These are phyloP conservation scores for Dastarcus helophoroides DNA, from an alignment of 2,888 invertebrate genomes.

Conservation along the genomic window DNA sequence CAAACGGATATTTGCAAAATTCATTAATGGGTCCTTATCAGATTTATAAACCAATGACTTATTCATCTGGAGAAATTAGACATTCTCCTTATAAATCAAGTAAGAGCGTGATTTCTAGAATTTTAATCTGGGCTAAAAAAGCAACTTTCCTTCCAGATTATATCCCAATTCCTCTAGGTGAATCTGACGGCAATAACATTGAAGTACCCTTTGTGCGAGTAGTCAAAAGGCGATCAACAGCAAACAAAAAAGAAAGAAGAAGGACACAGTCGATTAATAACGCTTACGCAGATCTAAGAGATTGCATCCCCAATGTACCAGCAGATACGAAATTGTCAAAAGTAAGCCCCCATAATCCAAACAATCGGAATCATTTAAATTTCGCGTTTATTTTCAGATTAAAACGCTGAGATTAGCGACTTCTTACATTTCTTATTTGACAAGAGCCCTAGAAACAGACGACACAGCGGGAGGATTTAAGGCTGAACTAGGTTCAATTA, in stretches of 20 bases:
- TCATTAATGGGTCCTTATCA: constrained; percentile 26
- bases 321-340: constrained; percentile 92
- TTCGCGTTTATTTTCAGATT: constrained; percentile 49
- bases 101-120: too few species aligned
- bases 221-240: constrained; percentile 76
- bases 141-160: too few species aligned
- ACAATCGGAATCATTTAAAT: background rate
- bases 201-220: constrained; percentile 41
- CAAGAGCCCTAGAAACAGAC: constrained; percentile 79
- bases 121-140: too few species aligned
- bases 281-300: constrained; percentile 83
- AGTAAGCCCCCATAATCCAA: constrained; percentile 40
- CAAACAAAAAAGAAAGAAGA: constrained; percentile 88
- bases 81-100: constrained; percentile 18
- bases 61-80: constrained; percentile 13
- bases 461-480: constrained; percentile 76
- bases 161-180: constrained; percentile 8
- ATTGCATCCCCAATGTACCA: constrained; percentile 93
- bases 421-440: constrained; percentile 84
- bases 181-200: constrained; percentile 9
- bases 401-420: constrained; percentile 90
- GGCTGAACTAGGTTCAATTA: constrained; percentile 58
- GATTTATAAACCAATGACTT: constrained; percentile 24
- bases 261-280: constrained; percentile 91
- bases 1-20: constrained; percentile 24